Evolutionary conservation across 2,113 vertebrate genomes (phyloP), one percentile per base, ranked within the genome.

Genomic region (Mobula birostris): DNA sequence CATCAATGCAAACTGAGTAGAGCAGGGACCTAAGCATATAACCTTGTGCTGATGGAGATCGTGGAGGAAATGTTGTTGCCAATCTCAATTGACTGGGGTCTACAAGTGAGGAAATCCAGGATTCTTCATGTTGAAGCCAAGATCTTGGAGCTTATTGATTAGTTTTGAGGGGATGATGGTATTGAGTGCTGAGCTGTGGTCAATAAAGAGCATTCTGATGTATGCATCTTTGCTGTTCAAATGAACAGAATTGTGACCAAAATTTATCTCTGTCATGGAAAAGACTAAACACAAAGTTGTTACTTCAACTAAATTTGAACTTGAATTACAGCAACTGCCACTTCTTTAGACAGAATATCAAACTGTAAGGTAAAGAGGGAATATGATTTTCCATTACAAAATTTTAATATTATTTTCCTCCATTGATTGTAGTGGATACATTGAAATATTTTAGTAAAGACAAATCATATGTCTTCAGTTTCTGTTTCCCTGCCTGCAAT

Each of bases 391-490:
- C 68, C 6, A 11, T 76, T 93, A 56, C 19, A 40, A 56, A 56
- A 70, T 74, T 24, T 21, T 48, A 76, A 93, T 93, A 91, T 8
- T 93, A 92, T 74, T 92, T 72, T 93, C 36, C 91, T 48, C 7
- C 56, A 12, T 11, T 40, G 68, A 93, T 93, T 68, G 63, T 40
- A 93, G 91, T 68, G 70, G 21, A 56, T 68, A 68, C 27, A 93
- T 48, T 74, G 32, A 72, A 93, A 74, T 93, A 74, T 74, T 93
- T 74, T 63, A 68, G 40, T 1, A 48, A 24, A 74, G 32, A 74
- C 19, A 24, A 40, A 93, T 72, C 36, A 5, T 56, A 56, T 48
- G 32, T 93, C 66, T 72, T 2, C 36, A 93, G 21, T 74, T 90
- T 93, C 11, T 93, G 36, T 21, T 93, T 17, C 90, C n/a, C 24